Percentiles rank a stretch among this genome's conserved stretches.
phyloP scores from a whole-genome alignment of 2,113 vertebrate species.

The Passer montanus region DNA sequence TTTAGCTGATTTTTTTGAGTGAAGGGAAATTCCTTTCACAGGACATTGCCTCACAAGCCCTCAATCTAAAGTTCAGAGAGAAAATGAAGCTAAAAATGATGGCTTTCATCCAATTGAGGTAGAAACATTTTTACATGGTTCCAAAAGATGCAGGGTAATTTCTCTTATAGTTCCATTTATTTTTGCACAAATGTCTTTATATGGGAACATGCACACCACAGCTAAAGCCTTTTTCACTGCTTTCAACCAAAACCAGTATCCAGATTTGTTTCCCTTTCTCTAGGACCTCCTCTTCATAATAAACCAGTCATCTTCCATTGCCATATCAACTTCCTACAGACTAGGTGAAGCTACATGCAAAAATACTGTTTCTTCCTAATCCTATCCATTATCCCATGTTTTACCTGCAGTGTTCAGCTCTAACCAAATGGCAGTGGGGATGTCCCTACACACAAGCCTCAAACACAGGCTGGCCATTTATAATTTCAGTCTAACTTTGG shows the following conservation, averaged over 20 bases:
- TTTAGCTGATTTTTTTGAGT: slow-evolving; percentile 10
- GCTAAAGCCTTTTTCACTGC: neutral
- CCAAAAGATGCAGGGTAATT: neutral
- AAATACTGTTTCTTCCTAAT: neutral
- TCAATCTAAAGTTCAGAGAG: neutral
- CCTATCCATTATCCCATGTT: neutral
- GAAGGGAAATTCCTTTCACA: slow-evolving; percentile 41
- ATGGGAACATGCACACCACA: neutral
- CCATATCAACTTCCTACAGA: neutral
- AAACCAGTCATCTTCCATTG: neutral
- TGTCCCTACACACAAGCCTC: neutral
- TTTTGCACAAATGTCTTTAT: neutral
- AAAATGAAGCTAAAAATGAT: slow-evolving; percentile 25
- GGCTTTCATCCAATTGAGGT: neutral
- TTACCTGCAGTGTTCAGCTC: neutral
- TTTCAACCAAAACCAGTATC: neutral
- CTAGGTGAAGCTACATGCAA: neutral
- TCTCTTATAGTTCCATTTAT: neutral
- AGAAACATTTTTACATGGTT: neutral
- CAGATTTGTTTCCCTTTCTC: neutral
- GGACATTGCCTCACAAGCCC: neutral
- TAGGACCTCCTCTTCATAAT: neutral
- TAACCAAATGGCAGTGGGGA: neutral
- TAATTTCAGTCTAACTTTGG: neutral
- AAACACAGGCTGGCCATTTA: neutral